phyloP scores from a whole-genome alignment of 2,888 invertebrate species.

The Synanthedon myopaeformis region DNA sequence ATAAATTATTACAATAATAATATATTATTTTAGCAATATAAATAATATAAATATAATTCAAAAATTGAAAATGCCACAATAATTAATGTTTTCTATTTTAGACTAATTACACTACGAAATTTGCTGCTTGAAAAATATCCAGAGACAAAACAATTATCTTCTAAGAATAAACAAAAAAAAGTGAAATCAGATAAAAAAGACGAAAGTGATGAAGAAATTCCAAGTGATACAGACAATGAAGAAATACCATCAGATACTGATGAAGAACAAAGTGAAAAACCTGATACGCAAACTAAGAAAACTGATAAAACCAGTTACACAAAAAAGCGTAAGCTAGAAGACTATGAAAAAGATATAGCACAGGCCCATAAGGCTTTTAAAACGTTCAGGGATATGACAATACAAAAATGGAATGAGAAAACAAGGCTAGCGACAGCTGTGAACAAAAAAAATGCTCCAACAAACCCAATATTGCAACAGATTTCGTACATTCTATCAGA shows the following conservation, averaged over 20 bases:
- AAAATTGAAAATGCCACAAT: neutral
- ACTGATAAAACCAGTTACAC: constrained; percentile 11
- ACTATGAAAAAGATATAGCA: constrained; percentile 71
- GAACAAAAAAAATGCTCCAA: constrained; percentile 72
- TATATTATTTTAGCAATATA: no score
- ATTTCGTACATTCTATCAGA: constrained; percentile 88
- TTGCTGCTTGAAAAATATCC: constrained; percentile 73
- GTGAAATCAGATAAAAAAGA: constrained; percentile 28
- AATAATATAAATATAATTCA: no score
- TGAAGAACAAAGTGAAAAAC: constrained; percentile 36
- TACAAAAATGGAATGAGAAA: constrained; percentile 96
- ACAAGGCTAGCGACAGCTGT: constrained; percentile 80
- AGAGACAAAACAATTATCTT: constrained; percentile 73
- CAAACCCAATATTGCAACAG: constrained; percentile 79
- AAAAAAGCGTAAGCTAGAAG: constrained; percentile 68
- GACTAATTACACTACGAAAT: constrained; percentile 47
- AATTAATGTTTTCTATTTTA: constrained; percentile 24
- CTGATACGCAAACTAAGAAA: constrained; percentile 17
- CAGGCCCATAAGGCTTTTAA: constrained; percentile 72
- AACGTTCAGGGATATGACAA: constrained; percentile 80
- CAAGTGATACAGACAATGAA: constrained; percentile 71
- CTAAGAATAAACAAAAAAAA: constrained; percentile 23
- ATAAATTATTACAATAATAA: no score
- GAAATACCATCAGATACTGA: constrained; percentile 76
- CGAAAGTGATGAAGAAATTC: constrained; percentile 54